phyloP scores from a whole-genome alignment of 2,113 vertebrate species.

The Hyla sarda region DNA sequence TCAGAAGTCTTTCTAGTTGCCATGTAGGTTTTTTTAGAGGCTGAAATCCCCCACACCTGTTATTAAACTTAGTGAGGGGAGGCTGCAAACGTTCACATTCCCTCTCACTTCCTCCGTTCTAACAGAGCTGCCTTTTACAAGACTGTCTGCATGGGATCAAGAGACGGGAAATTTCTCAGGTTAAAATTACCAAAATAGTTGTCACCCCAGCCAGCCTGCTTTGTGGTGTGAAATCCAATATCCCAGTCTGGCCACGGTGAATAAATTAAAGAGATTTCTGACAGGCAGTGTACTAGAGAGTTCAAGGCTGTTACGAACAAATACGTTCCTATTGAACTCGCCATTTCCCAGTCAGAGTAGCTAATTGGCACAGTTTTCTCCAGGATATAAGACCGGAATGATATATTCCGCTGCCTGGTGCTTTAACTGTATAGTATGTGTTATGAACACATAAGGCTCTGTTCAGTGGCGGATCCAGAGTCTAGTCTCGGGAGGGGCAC shows the following conservation, averaged over 20 bases:
- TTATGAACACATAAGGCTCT: conserved; percentile 42
- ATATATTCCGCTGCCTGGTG: conserved; percentile 26
- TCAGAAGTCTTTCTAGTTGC: not conserved
- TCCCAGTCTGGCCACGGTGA: conserved; percentile 33
- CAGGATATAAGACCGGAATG: conserved; percentile 54
- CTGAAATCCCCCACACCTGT: conserved; percentile 34
- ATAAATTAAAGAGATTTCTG: conserved; percentile 53
- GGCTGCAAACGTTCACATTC: not conserved
- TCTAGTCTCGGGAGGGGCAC: too few species aligned
- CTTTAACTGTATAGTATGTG: conserved; percentile 43
- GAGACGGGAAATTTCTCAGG: conserved; percentile 53
- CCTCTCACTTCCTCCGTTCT: not conserved
- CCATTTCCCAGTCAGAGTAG: conserved; percentile 35
- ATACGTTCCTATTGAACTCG: conserved; percentile 41
- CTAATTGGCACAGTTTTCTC: conserved; percentile 45
- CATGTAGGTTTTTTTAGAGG: not conserved
- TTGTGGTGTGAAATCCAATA: conserved; percentile 45
- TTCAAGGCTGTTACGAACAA: conserved; percentile 47
- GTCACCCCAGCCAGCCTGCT: conserved; percentile 39
- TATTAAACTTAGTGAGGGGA: conserved; percentile 24
- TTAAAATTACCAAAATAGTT: conserved; percentile 56
- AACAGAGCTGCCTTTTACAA: conserved; percentile 47
- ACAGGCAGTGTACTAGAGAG: conserved; percentile 36
- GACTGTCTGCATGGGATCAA: conserved; percentile 53
- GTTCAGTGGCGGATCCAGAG: conserved; percentile 27